Percentiles rank a stretch among this genome's conserved stretches.
phyloP scores from a whole-genome alignment of 2,113 vertebrate genomes.

The Dicerorhinus sumatrensis region DNA sequence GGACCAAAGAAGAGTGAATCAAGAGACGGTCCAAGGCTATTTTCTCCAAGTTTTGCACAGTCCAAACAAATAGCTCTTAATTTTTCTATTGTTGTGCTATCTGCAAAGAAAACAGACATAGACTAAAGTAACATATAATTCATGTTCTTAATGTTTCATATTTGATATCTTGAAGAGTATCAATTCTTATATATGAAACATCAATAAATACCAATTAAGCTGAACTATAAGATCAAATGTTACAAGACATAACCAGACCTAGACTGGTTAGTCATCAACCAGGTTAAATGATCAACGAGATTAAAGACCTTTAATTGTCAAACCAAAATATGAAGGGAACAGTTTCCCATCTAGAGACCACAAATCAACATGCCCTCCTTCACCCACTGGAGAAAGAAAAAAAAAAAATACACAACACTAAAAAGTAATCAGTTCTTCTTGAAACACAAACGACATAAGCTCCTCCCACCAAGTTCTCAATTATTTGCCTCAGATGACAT shows the following conservation, averaged over 20 bases:
- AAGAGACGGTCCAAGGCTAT: constrained; percentile 95
- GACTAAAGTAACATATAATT: background rate
- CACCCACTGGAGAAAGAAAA: background rate
- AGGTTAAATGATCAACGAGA: background rate
- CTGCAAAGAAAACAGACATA: constrained; percentile 80
- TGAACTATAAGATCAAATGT: background rate
- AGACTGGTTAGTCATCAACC: background rate
- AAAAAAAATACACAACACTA: background rate
- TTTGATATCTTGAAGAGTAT: background rate
- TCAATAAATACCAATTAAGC: background rate
- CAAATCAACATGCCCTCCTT: background rate
- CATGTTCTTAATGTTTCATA: background rate
- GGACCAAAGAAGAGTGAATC: constrained; percentile 97
- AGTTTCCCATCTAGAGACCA: background rate
- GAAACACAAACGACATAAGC: background rate
- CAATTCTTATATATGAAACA: background rate
- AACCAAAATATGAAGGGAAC: background rate
- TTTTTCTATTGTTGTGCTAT: constrained; percentile 96
- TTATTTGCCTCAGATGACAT: background rate
- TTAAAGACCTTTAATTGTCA: background rate
- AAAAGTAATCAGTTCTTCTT: background rate
- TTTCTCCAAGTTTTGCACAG: constrained; percentile 96
- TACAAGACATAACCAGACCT: background rate
- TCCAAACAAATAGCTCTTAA: constrained; percentile 96
- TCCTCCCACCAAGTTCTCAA: background rate